Evolutionary conservation across 1,140 invertebrate species (phyloP), one percentile per base, ranked within the genome.

Genomic region (Hyposmocoma kahamanoa): DNA sequence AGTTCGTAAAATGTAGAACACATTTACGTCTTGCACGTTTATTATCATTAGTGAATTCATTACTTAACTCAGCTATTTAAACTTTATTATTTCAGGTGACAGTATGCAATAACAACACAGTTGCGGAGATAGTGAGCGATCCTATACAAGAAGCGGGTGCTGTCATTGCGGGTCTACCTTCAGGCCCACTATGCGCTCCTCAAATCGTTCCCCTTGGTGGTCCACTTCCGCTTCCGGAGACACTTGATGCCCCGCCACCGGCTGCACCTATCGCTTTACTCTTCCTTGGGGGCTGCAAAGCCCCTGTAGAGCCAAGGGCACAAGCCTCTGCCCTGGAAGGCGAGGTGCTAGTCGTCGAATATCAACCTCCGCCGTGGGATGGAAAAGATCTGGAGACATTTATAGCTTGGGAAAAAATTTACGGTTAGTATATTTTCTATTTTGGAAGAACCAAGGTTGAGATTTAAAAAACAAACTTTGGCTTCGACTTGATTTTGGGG

Each of bases 231-330:
- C 58, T 54, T 4, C 81, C 81, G 2, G 48, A 53, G 11, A 52
- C 62, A 0, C 36, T 65, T 0, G 32, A 53, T 0, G 51, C 56
- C 0, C 18, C 47, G 2, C 59, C 63, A 0, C 22, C 54, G 1
- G 60, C 75, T 10, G 84, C 89, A 10, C 90, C 88, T 30, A 87
- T 79, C 4, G 88, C 87, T 8, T 66, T 90, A 22, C 70, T 92
- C 1, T 87, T 90, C 46, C 87, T 92, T 19, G 90, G 90, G 17
- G 90, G 90, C 5, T 91, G 90, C 1, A 88, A 89, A 62, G 90
- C 90, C 34, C 88, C 89, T 32, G 88, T 91, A 15, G 89, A 91
- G 57, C 87, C 88, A 0, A 84, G 88, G 19, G 88, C 90, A 3
- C 87, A 88, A 22, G 89, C 90, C 5, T 66, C 81, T 13, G 79